These are phyloP conservation scores for Sycophaga agraensis DNA, from an alignment of 1,140 invertebrate genomes.

Conservation along the genomic window DNA sequence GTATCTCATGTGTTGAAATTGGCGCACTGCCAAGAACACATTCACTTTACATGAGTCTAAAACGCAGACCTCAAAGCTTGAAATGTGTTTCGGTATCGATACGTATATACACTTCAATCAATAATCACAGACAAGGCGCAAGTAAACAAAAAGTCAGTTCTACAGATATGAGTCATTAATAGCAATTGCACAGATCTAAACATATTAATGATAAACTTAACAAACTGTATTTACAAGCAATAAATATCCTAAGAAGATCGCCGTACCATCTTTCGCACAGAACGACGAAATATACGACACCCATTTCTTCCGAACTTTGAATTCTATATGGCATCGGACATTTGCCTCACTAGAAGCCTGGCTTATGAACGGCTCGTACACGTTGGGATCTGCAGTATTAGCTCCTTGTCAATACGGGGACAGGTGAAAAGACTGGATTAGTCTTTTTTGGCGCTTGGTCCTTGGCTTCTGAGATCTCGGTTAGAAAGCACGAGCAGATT, in stretches of 20 bases:
- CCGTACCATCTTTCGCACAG: slow-evolving; percentile 1
- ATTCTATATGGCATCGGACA: slow-evolving; percentile 38
- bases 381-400: too few species aligned
- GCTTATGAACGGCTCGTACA: too few species aligned
- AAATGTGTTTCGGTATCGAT: slow-evolving; percentile 12
- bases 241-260: slow-evolving; percentile 37
- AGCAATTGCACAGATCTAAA: slow-evolving; percentile 26
- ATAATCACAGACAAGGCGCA: slow-evolving; percentile 55
- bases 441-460: too few species aligned
- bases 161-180: slow-evolving; percentile 32
- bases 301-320: slow-evolving; percentile 8
- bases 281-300: slow-evolving; percentile 6
- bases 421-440: too few species aligned
- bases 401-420: too few species aligned
- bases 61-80: neutral
- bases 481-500: too few species aligned
- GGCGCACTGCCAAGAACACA: too few species aligned
- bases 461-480: too few species aligned
- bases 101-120: slow-evolving; percentile 42
- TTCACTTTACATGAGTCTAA: too few species aligned
- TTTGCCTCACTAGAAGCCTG: slow-evolving; percentile 25
- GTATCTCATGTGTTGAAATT: too few species aligned
- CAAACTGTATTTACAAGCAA: slow-evolving; percentile 42
- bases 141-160: slow-evolving; percentile 33
- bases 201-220: slow-evolving; percentile 35